Evolutionary conservation across 1,140 invertebrate species (phyloP).

Genomic region (Orchestia grillus): DNA sequence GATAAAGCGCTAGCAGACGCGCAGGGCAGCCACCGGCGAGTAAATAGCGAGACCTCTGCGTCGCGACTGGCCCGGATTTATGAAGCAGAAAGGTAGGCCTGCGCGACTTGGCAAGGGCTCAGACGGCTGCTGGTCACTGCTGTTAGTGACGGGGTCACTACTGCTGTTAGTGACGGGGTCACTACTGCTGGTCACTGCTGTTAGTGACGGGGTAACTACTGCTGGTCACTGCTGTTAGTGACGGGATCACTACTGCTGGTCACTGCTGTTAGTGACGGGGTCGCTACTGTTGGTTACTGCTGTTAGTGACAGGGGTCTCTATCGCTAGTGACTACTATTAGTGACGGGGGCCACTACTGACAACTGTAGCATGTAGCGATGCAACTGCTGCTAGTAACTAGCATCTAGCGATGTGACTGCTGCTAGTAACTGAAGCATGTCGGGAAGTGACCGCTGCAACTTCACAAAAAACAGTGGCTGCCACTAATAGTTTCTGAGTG

Average conservation of each 20-base stretch:
- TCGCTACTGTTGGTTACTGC: no score
- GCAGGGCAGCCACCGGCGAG: background rate
- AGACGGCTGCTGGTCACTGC: background rate
- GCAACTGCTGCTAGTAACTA: no score
- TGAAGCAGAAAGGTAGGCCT: background rate
- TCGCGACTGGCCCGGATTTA: background rate
- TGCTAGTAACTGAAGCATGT: no score
- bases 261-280: background rate
- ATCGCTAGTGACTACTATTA: background rate
- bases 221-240: background rate
- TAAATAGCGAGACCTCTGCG: background rate
- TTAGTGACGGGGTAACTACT: background rate
- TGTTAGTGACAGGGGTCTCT: background rate
- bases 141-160: background rate
- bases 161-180: background rate
- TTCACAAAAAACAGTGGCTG: no score
- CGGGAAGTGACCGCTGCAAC: no score
- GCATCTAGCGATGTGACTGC: no score
- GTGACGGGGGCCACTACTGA: background rate
- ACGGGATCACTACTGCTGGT: background rate
- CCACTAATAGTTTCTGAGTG: no score
- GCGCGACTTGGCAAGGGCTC: background rate
- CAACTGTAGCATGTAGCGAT: background rate
- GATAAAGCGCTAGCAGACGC: background rate
- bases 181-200: background rate